These are phyloP conservation scores for Caenorhabditis imperialis DNA, from an alignment of 2,888 invertebrate species.

Conservation along the genomic window DNA sequence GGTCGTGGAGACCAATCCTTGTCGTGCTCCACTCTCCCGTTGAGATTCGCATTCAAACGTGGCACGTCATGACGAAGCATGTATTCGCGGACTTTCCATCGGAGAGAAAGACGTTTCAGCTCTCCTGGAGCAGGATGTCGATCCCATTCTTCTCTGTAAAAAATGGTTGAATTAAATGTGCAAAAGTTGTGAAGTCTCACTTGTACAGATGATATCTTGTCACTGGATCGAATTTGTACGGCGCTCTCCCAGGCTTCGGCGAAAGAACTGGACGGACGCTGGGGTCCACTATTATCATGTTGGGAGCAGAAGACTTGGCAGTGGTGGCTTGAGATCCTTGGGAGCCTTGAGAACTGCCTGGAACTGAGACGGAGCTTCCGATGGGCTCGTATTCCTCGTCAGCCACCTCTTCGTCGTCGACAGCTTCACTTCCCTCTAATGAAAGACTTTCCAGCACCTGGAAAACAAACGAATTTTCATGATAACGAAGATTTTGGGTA, in stretches of 20 bases:
- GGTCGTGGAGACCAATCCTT: conserved; percentile 63
- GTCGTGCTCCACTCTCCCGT: conserved; percentile 35
- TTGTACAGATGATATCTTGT: conserved; percentile 68
- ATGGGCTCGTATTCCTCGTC: conserved; percentile 19
- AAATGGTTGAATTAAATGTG: no score
- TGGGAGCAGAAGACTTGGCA: no score
- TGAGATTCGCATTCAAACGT: conserved; percentile 25
- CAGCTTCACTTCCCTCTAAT: neutral
- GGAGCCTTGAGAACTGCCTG: conserved; percentile 1
- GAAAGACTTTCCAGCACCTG: conserved; percentile 6
- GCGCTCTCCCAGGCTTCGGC: conserved; percentile 68
- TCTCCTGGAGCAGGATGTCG: conserved; percentile 72
- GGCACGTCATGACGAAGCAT: conserved; percentile 68
- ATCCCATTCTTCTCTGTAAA: conserved; percentile 69
- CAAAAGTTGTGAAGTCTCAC: conserved; percentile 25
- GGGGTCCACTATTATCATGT: conserved; percentile 20
- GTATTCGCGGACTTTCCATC: conserved; percentile 76
- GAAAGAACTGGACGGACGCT: conserved; percentile 59
- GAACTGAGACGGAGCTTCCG: conserved; percentile 19
- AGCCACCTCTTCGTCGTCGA: conserved; percentile 14
- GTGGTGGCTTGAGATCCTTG: neutral
- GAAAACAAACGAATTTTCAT: neutral
- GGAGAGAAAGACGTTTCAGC: conserved; percentile 66
- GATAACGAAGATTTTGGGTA: neutral
- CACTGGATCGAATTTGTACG: conserved; percentile 73